Evolutionary conservation across 2,113 vertebrate species (phyloP), one percentile per base, ranked within the genome.

Genomic region (Callionymus lyra): DNA sequence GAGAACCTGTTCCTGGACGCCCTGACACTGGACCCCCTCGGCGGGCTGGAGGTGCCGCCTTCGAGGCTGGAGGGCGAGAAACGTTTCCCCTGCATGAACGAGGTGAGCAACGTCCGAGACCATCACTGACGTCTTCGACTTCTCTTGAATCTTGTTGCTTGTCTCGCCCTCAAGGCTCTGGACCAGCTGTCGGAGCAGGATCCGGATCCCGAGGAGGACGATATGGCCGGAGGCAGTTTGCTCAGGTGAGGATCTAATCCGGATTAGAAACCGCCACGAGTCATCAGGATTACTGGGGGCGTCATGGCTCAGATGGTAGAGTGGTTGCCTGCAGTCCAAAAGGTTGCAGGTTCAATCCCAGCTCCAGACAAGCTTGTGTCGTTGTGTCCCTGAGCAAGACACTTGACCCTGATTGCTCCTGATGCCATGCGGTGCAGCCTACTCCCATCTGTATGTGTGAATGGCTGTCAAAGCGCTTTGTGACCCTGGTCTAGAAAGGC

Each of bases 1-100:
- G 92, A 95, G 76, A 96, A 84, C 77, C 82, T 94, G 57, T 95
- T 93, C 39, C 73, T 97, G 78, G 92, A 97, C 2, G 87, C 92
- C 0, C 58, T 97, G 58, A 87, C 89, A 9, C 83, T 96, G 18
- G 90, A 95, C 41, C 86, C 88, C 27, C 81, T 87, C 0, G 80
- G 88, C 0, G 84, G 90, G n/a, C 59, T 74, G 0, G 86, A 91
- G 15, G 87, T 89, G 0, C 83, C 52, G 0, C 54, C 86, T 21
- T 83, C 46, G 16, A 72, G 82, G 34, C 72, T 88, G 64, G 88
- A 91, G 44, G 67, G 65, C 19, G 89, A 94, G 50, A 93, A 87
- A 42, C 83, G 88, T 77, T 79, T 90, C 65, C 80, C 82, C 0
- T 84, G 85, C 53, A 73, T 89, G 56, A 77, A 75, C 0, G 87